Conservation (phyloP, 2,888 invertebrate species). For the Julus scanicus region DNA sequence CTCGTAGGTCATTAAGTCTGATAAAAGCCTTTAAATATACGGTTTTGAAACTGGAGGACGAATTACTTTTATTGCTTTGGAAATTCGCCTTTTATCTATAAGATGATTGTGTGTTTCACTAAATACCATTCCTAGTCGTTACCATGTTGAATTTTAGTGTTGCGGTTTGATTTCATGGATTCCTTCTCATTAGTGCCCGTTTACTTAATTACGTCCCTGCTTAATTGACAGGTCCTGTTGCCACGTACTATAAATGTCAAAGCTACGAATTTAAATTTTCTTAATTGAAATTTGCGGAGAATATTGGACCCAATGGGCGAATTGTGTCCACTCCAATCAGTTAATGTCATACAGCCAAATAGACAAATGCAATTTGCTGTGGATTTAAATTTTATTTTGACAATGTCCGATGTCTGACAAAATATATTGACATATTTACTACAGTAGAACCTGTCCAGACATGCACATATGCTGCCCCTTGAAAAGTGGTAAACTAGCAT, state of each 20-base stretch:
- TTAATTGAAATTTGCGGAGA: background rate
- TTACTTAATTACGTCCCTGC: background rate
- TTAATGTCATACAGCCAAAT: background rate
- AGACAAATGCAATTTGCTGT: too few relatives aligned
- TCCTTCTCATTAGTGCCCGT: constrained; percentile 28
- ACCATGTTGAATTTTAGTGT: background rate
- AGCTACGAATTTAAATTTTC: background rate
- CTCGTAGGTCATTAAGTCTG: constrained; percentile 12
- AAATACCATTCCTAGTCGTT: background rate
- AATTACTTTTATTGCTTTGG: constrained; percentile 4
- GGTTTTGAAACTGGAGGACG: constrained; percentile 21
- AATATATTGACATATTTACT: too few relatives aligned
- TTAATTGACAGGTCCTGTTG: constrained; percentile 21
- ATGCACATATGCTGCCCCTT: too few relatives aligned
- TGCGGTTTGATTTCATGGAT: constrained; percentile 31
- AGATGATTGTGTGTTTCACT: constrained; percentile 36
- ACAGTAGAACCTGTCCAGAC: too few relatives aligned
- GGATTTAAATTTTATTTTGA: too few relatives aligned
- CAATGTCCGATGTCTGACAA: too few relatives aligned
- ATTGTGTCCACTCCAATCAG: background rate
- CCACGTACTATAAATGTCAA: background rate
- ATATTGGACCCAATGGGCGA: background rate
- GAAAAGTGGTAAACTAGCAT: too few relatives aligned
- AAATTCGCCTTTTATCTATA: constrained; percentile 24
- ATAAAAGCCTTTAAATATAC: constrained; percentile 20